These are phyloP conservation scores for Atopsyche davidsoni DNA, from an alignment of 1,140 invertebrate genomes.

Conservation along the genomic window DNA sequence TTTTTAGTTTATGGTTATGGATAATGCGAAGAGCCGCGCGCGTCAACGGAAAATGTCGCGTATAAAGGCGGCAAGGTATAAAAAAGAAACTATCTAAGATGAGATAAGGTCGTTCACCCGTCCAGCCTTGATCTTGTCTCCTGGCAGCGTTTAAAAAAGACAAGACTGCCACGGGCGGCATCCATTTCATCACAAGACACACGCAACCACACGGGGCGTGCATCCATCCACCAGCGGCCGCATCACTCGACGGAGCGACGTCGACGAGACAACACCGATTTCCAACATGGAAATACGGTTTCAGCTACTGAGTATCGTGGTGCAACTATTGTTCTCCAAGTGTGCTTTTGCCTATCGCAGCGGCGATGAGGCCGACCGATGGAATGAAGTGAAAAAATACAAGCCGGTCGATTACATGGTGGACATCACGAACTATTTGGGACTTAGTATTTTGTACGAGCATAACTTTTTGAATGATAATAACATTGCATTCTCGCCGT, in stretches of 20 bases:
- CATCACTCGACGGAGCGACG: conserved; percentile 13
- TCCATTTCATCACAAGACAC: conserved; percentile 11
- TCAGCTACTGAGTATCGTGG: neutral
- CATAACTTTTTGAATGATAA: conserved; percentile 61
- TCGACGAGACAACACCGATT: conserved; percentile 3
- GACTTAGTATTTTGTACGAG: conserved; percentile 62
- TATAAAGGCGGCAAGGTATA: neutral
- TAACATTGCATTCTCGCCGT: conserved; percentile 79
- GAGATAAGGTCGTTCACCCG: conserved; percentile 21
- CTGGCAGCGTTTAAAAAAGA: conserved; percentile 4
- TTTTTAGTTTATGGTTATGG: too few relatives aligned
- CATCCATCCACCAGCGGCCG: conserved; percentile 1
- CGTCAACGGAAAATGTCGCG: too few relatives aligned
- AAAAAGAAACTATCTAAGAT: conserved; percentile 6
- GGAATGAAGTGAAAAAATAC: conserved; percentile 35
- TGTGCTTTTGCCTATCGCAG: conserved; percentile 1
- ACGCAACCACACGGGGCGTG: too few relatives aligned
- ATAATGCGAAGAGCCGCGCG: too few relatives aligned
- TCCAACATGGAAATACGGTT: conserved; percentile 9
- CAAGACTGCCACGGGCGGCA: conserved; percentile 2
- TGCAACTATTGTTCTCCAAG: conserved; percentile 1
- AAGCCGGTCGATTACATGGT: conserved; percentile 66
- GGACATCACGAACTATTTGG: conserved; percentile 69
- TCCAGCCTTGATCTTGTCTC: conserved; percentile 17
- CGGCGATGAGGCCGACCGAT: neutral